Evolutionary conservation across 2,888 invertebrate genomes (phyloP).

Genomic region (Bimastos eiseni): DNA sequence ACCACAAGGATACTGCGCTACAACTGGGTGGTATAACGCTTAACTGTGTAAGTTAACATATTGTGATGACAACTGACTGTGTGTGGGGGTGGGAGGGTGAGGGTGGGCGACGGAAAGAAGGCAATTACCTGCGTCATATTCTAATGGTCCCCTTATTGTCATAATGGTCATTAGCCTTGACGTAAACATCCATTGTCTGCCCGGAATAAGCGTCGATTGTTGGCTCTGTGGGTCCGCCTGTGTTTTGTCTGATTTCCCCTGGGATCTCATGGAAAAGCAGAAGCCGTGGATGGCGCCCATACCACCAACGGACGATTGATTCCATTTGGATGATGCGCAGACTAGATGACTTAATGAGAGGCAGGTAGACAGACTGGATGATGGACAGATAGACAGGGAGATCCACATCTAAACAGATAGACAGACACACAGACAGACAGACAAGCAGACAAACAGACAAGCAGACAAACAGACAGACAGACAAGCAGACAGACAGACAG

Average conservation of each 20-base stretch:
- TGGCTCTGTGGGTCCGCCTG: background rate
- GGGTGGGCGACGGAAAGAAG: background rate
- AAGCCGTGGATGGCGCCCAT: background rate
- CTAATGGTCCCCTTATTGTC: background rate
- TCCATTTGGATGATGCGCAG: background rate
- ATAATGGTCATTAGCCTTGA: background rate
- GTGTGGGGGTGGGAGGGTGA: background rate
- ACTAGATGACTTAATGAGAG: background rate
- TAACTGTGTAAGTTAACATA: background rate
- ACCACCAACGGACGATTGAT: background rate
- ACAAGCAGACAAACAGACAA: background rate
- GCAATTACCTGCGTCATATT: slow-evolving; percentile 5
- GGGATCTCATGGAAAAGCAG: background rate
- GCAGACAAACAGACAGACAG: background rate
- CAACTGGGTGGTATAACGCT: background rate
- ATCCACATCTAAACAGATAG: no score
- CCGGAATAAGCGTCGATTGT: background rate
- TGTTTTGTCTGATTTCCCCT: background rate
- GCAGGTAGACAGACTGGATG: no score
- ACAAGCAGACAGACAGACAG: background rate
- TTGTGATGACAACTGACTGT: background rate
- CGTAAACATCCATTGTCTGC: background rate
- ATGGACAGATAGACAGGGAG: background rate
- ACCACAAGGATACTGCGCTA: background rate
- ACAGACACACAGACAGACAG: background rate